Conservation (phyloP, 2,113 vertebrate genomes). For the Leucosticte australis region DNA sequence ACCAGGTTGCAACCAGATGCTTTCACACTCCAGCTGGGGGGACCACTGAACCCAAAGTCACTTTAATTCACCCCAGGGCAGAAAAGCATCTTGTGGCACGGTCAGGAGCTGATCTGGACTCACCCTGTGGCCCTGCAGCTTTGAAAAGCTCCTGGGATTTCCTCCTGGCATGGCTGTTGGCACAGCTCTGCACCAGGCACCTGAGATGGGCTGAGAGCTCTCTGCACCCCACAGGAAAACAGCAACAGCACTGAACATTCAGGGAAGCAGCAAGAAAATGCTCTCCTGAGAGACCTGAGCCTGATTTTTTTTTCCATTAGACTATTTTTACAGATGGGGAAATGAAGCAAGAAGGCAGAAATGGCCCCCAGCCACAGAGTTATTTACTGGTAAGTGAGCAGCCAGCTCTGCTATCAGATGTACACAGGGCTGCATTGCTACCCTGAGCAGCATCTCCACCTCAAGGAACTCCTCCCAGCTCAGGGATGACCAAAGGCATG, state of each 20-base stretch:
- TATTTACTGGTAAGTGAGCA: background rate
- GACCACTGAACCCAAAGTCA: fast-evolving
- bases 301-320: background rate
- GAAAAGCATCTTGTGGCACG: background rate
- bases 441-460: background rate
- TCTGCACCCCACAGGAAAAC: background rate
- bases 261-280: background rate
- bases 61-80: background rate
- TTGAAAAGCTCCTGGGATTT: background rate
- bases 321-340: background rate
- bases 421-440: background rate
- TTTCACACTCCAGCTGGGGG: background rate
- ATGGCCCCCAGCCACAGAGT: background rate
- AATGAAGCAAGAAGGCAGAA: background rate
- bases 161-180: background rate
- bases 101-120: background rate
- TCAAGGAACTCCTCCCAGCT: background rate
- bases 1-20: background rate
- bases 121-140: background rate
- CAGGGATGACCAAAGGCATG: fast-evolving
- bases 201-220: background rate
- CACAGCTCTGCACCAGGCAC: background rate
- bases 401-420: background rate
- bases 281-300: background rate
- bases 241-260: background rate